Evolutionary conservation across 37 sponge, comb jelly and placozoan species (phyloP).

Genomic region (Aplysina aerophoba): DNA sequence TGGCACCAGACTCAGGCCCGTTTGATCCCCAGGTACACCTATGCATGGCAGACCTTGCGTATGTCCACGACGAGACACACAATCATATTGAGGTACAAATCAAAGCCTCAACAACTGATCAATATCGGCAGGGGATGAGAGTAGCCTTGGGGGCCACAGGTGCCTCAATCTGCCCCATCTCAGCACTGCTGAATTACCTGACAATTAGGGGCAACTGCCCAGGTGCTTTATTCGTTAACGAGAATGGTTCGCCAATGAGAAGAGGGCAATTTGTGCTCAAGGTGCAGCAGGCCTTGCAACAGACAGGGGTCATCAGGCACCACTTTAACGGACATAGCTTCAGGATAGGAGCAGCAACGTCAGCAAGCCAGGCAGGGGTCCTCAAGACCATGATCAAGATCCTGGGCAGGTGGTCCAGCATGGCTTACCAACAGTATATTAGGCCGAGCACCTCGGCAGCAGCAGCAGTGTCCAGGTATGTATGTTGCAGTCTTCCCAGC

Average conservation of each 20-base stretch:
- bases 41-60: not conserved
- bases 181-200: constrained; percentile 9
- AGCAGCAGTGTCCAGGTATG: constrained; percentile 19
- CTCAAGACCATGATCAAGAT: constrained; percentile 14
- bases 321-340: constrained; percentile 23
- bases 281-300: not conserved
- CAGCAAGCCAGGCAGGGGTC: constrained; percentile 7
- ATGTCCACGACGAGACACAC: not conserved
- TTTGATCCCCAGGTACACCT: constrained; percentile 7
- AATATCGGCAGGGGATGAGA: not conserved
- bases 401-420: constrained; percentile 6
- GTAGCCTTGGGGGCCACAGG: not conserved
- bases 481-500: too few relatives aligned
- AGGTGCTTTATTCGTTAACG: not conserved
- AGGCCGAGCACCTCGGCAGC: not conserved
- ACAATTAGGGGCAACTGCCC: not conserved
- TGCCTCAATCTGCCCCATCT: not conserved
- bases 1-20: constrained; percentile 8
- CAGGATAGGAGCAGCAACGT: constrained; percentile 17
- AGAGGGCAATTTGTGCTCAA: not conserved
- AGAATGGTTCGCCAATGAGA: not conserved
- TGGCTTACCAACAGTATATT: constrained; percentile 17
- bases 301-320: not conserved
- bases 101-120: constrained; percentile 24
- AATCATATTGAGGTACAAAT: not conserved